These are phyloP conservation scores for Heliconius ethilla DNA, from an alignment of 2,888 invertebrate genomes.

Conservation along the genomic window DNA sequence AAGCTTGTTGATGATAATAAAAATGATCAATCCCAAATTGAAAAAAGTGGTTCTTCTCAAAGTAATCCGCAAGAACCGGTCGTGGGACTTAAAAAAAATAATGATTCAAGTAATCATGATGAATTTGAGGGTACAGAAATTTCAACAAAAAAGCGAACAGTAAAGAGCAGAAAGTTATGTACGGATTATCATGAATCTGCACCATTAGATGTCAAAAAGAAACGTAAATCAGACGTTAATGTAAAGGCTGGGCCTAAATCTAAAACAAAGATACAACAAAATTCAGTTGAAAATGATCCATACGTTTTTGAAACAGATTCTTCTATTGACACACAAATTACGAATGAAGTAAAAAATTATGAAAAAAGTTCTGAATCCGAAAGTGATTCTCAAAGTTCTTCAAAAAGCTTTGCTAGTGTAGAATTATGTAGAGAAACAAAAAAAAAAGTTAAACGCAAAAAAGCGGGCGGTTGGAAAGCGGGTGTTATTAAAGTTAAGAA, in stretches of 20 bases:
- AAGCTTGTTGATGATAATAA: constrained; percentile 73
- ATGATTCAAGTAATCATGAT: constrained; percentile 48
- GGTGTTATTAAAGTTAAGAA: constrained; percentile 70
- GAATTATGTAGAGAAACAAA: constrained; percentile 61
- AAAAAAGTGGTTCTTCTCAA: constrained; percentile 25
- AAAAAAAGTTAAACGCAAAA: constrained; percentile 65
- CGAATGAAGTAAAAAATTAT: constrained; percentile 53
- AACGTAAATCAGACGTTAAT: constrained; percentile 45
- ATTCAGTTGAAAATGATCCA: constrained; percentile 57
- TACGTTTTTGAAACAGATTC: constrained; percentile 71
- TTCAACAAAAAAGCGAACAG: constrained; percentile 55
- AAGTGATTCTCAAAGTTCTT: constrained; percentile 62
- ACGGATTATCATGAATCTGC: constrained; percentile 42
- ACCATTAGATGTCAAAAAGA: constrained; percentile 44
- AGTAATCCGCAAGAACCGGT: constrained; percentile 50
- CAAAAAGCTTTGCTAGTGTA: constrained; percentile 60
- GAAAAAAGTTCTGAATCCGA: constrained; percentile 62
- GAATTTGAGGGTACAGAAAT: constrained; percentile 48
- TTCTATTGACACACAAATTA: constrained; percentile 54
- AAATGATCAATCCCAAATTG: constrained; percentile 45
- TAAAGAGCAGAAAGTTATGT: constrained; percentile 53
- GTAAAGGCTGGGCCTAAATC: constrained; percentile 62
- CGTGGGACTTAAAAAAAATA: constrained; percentile 63
- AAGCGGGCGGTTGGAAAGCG: constrained; percentile 60
- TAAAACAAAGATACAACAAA: constrained; percentile 57